Percentiles rank a stretch among this genome's conserved stretches.
phyloP scores from a whole-genome alignment of 2,888 invertebrate species.

The Gasteruption jaculator region DNA sequence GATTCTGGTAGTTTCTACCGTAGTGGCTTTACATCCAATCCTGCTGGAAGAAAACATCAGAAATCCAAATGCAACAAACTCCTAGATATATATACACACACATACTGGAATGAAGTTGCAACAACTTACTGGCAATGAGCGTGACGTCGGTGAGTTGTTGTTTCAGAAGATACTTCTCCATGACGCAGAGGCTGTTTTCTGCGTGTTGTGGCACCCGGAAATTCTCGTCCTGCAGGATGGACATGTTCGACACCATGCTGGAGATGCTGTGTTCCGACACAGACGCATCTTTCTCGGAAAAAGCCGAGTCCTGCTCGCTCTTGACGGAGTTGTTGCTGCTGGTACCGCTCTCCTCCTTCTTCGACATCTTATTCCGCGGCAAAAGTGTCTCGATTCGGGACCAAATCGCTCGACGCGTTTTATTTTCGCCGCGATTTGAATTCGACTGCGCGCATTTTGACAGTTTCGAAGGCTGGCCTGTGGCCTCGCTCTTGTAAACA shows the following conservation, averaged over 20 bases:
- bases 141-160: conserved; percentile 85
- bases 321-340: conserved; percentile 28
- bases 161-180: conserved; percentile 77
- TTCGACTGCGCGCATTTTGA: no score
- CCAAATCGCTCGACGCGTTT: no score
- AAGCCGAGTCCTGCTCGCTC: conserved; percentile 31
- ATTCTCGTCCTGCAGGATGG: conserved; percentile 71
- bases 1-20: no score
- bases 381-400: no score
- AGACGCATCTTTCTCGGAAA: conserved; percentile 37
- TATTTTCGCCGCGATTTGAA: no score
- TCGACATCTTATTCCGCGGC: conserved; percentile 25
- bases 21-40: no score
- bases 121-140: conserved; percentile 71
- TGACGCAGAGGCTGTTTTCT: conserved; percentile 73
- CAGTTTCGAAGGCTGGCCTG: no score
- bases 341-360: conserved; percentile 13
- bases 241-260: conserved; percentile 36
- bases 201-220: conserved; percentile 77
- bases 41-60: no score
- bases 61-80: no score
- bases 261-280: conserved; percentile 45
- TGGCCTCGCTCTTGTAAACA: no score
- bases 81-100: no score
- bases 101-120: no score